Evolutionary conservation across 2,113 vertebrate species (phyloP).

Genomic region (Epinephelus fuscoguttatus): DNA sequence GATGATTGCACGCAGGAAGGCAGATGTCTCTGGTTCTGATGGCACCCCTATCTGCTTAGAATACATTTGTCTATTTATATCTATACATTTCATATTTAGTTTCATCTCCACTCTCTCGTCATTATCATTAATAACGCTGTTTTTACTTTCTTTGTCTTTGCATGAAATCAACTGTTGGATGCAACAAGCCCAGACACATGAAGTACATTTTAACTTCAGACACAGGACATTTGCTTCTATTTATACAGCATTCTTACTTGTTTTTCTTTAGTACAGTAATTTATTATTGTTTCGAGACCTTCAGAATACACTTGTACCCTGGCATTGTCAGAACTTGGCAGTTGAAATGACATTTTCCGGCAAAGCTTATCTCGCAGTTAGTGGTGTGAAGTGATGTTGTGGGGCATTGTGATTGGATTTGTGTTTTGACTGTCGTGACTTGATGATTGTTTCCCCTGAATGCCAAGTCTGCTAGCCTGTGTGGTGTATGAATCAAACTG

Average conservation of each 20-base stretch:
- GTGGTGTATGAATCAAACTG: not conserved
- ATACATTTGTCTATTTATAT: constrained; percentile 25
- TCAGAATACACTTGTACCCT: constrained; percentile 14
- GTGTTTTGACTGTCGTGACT: constrained; percentile 39
- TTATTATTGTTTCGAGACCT: not conserved
- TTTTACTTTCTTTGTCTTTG: not conserved
- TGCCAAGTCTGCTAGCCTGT: constrained; percentile 5
- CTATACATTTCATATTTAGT: not conserved
- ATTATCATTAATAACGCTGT: not conserved
- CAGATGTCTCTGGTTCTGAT: constrained; percentile 28
- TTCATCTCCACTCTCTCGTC: not conserved
- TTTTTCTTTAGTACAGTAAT: not conserved
- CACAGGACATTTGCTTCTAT: not conserved
- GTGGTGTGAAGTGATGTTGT: constrained; percentile 19
- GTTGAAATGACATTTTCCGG: constrained; percentile 1
- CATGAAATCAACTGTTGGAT: not conserved
- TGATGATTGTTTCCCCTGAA: constrained; percentile 14
- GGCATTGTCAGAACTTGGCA: constrained; percentile 3
- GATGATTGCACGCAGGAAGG: constrained; percentile 33
- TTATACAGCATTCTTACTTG: not conserved
- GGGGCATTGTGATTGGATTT: constrained; percentile 31
- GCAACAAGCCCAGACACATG: not conserved
- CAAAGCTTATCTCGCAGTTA: constrained; percentile 18
- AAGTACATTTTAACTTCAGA: constrained; percentile 1
- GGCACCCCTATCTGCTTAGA: constrained; percentile 8